Conservation (phyloP, 2,113 vertebrate genomes). For the Emydocephalus ijimae region DNA sequence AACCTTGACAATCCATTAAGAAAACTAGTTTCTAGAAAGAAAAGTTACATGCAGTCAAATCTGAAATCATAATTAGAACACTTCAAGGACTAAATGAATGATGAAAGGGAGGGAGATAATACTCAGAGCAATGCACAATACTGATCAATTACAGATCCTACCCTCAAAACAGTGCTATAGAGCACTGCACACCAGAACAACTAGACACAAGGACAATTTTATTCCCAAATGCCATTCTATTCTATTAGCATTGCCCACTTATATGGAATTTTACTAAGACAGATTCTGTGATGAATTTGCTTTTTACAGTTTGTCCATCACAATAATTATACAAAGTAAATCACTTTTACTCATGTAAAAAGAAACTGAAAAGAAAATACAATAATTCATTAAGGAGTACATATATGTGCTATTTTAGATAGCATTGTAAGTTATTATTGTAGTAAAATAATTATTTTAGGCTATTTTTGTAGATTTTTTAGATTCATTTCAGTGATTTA, state of each 20-base stretch:
- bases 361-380: not conserved
- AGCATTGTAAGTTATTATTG: not conserved
- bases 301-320: not conserved
- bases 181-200: too few species aligned
- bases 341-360: not conserved
- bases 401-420: not conserved
- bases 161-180: too few species aligned
- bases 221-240: too few species aligned
- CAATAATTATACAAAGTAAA: not conserved
- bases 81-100: not conserved
- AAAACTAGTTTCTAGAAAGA: not conserved
- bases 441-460: not conserved
- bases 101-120: not conserved
- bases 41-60: not conserved
- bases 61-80: slow-evolving; percentile 1
- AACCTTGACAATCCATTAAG: too few species aligned
- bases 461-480: not conserved
- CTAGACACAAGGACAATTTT: too few species aligned
- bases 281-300: not conserved
- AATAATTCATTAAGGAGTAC: not conserved
- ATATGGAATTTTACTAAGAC: not conserved
- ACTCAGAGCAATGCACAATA: not conserved
- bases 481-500: not conserved
- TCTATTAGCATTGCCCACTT: not conserved
- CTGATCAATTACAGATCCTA: not conserved